Base-by-base conservation (phyloP, 2,797 vertebrate genomes). In the Gambusia yucatana region DNA sequence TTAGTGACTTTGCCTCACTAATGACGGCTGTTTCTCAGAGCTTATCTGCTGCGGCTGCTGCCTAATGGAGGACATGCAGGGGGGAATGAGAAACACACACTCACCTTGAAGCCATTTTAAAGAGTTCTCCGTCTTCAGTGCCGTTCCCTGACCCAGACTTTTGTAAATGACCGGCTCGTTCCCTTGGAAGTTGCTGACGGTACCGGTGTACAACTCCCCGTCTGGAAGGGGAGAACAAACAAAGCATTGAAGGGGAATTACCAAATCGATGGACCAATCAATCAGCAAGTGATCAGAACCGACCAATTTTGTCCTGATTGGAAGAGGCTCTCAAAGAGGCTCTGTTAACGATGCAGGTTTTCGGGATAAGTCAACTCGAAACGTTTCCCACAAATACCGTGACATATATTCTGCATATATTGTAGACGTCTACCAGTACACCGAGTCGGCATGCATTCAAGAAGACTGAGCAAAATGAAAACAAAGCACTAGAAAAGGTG, bases 31-130 rank as follows among this genome's bases (percentile, higher is more conserved):
- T 80, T 78, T 78, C 81, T 73, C 67, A n/a, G 57, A 86, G 85
- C 86, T 90, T 87, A 92, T 91, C 89, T 86, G 63, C 77, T 75
- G 75, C 65, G 77, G 57, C 63, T 77, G 57, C 48, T 78, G 76
- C 84, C 87, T 73, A 82, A 89, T 69, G 82, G 67, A 84, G 63
- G 65, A 86, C 86, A 52, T 76, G 77, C 77, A 36, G 39, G 72
- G 44, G 9, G 9, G 30, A 10, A 22, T 2, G 3, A 17, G 22
- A 30, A 57, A 50, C 55, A 78, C 67, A 6, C 2, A 16, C 41
- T 46, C 94, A 99, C 98, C 98, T 95, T 98, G 97, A 73, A 99
- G 95, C 98, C 98, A 99, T 95, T 96, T 98, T 93, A 98, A 96
- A 88, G 98, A 98, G 93, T 97, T 98, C 89, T 99, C 98, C 0